A percentile compares a stretch with the other conserved stretches of the same genome.
Evolutionary conservation across 2,888 invertebrate species (phyloP).

Genomic region (Drosophila siamana): DNA sequence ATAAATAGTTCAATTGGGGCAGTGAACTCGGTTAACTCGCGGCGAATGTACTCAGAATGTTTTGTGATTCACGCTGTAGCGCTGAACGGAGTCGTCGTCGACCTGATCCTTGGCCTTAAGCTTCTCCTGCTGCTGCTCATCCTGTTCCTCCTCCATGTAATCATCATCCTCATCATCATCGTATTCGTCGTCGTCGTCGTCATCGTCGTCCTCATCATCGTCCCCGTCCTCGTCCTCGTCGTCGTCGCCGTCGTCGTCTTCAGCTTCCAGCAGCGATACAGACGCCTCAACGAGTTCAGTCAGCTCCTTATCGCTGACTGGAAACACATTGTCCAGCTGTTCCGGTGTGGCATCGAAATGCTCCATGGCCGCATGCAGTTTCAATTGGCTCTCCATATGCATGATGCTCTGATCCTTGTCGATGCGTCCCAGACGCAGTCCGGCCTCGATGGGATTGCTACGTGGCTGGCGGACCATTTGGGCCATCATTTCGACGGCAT

Average conservation of each 20-base stretch:
- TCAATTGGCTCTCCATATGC: conserved; percentile 53
- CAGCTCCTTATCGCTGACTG: conserved; percentile 54
- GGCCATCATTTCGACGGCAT: conserved; percentile 52
- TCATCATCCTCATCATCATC: conserved; percentile 6
- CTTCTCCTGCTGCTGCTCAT: neutral
- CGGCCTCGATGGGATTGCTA: conserved; percentile 48
- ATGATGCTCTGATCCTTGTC: conserved; percentile 42
- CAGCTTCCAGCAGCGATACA: neutral
- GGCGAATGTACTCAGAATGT: neutral
- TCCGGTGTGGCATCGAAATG: conserved; percentile 41
- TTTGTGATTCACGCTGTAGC: conserved; percentile 20
- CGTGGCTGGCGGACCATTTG: conserved; percentile 58
- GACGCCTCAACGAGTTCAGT: conserved; percentile 38
- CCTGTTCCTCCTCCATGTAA: neutral
- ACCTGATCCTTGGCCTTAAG: neutral
- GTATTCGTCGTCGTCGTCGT: conserved; percentile 23
- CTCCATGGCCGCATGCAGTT: conserved; percentile 54
- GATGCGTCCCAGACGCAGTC: conserved; percentile 30
- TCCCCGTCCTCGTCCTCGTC: conserved; percentile 24
- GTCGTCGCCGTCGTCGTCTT: conserved; percentile 26
- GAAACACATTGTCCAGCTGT: conserved; percentile 53
- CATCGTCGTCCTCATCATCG: conserved; percentile 8
- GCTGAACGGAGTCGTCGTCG: conserved; percentile 1
- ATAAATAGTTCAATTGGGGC: neutral
- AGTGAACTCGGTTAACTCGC: neutral